A percentile compares a stretch with the other conserved stretches of the same genome.
Evolutionary conservation across 2,113 vertebrate genomes (phyloP).

Genomic region (Larimichthys polyactis): DNA sequence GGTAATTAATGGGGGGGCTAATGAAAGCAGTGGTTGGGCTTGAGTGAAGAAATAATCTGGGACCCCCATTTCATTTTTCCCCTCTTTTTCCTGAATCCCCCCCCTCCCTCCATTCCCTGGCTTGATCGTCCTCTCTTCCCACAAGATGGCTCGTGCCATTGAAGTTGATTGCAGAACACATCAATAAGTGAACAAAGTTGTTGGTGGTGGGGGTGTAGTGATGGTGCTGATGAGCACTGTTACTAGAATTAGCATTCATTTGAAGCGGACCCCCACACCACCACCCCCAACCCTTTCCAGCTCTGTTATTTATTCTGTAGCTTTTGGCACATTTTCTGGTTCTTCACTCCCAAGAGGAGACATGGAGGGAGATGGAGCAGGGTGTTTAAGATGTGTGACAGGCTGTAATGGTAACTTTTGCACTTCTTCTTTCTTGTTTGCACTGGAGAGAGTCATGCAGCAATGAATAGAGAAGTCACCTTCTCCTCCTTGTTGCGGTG

Average conservation of each 20-base stretch:
- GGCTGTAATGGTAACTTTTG: constrained; percentile 92
- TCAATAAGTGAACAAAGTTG: constrained; percentile 92
- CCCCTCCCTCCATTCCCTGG: constrained; percentile 26
- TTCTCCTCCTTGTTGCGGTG: constrained; percentile 48
- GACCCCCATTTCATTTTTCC: constrained; percentile 68
- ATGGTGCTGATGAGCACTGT: constrained; percentile 75
- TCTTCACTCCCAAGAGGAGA: constrained; percentile 77
- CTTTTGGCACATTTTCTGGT: constrained; percentile 91
- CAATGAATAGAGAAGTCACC: constrained; percentile 66
- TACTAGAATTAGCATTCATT: constrained; percentile 97
- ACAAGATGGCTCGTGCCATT: constrained; percentile 88
- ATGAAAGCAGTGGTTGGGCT: constrained; percentile 95
- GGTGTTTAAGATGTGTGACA: constrained; percentile 82
- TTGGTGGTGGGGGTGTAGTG: constrained; percentile 60
- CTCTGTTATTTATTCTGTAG: constrained; percentile 93
- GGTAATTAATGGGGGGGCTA: constrained; percentile 97
- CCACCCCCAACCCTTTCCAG: constrained; percentile 50
- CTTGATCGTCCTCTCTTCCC: constrained; percentile 54
- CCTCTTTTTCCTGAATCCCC: constrained; percentile 38
- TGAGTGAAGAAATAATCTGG: constrained; percentile 85
- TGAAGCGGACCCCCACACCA: constrained; percentile 84
- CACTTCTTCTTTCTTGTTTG: constrained; percentile 82
- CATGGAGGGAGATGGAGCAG: constrained; percentile 58
- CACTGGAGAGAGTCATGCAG: constrained; percentile 40
- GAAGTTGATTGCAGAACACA: constrained; percentile 92